These are phyloP conservation scores for Athalia rosae DNA, from an alignment of 2,888 invertebrate species.

Conservation along the genomic window DNA sequence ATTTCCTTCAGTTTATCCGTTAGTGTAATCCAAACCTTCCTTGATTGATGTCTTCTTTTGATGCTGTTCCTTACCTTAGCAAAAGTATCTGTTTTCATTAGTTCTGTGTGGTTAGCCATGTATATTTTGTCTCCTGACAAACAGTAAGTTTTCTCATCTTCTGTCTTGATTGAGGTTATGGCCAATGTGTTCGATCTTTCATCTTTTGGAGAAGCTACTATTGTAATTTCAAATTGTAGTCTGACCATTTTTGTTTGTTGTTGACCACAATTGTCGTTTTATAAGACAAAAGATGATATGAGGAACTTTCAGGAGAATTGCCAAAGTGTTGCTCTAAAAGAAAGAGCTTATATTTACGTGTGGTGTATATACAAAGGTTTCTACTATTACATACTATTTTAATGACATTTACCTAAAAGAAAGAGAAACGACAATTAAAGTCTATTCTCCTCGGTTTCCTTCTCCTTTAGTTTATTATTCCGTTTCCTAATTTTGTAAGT, in stretches of 20 bases:
- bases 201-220: conserved; percentile 45
- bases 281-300: no score
- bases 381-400: no score
- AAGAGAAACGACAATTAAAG: no score
- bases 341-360: no score
- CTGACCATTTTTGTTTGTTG: conserved; percentile 43
- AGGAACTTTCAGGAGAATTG: no score
- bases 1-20: conserved; percentile 45
- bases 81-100: conserved; percentile 48
- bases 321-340: no score
- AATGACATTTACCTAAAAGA: no score
- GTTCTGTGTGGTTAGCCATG: conserved; percentile 43
- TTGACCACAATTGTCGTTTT: no score
- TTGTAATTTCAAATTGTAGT: conserved; percentile 48
- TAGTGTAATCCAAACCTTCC: conserved; percentile 53
- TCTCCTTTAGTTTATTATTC: no score
- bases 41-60: conserved; percentile 52
- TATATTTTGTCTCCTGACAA: conserved; percentile 49
- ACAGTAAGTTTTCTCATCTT: conserved; percentile 45
- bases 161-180: conserved; percentile 49
- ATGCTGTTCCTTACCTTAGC: conserved; percentile 53
- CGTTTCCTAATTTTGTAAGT: no score
- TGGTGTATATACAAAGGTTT: no score
- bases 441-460: no score
- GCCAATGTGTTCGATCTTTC: conserved; percentile 47